Evolutionary conservation across 2,888 invertebrate genomes (phyloP), one percentile per base, ranked within the genome.

Genomic region (Tolmerus cingulatus): DNA sequence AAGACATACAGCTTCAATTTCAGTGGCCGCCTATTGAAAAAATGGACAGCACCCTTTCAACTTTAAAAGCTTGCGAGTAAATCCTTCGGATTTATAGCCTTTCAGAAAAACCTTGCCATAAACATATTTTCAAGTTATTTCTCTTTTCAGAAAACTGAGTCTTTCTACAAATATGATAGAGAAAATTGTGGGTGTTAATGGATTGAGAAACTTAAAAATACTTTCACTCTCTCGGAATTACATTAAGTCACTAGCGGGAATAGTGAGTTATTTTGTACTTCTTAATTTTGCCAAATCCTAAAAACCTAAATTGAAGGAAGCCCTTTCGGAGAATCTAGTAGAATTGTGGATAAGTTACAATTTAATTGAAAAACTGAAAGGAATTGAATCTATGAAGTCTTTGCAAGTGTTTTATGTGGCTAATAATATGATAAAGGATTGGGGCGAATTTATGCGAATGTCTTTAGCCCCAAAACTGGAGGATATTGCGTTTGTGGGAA

Each of bases 271-370:
- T 27, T 12, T 27, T 66, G 66, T 12, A 66, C 3, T 12, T 16
- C 23, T 82, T 34, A 57, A 57, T 27, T 46, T 16, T 46, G 40
- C n/a, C 5, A 34, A 40, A 4, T 0, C 23, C n/a, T 79, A 79
- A 79, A 16, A 78, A 23, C 23, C 85, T 79, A 2, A 40, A 14
- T 46, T 46, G 43, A n/a, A 55, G 95, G 98, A 99, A 93, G 95
- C 95, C 0, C 93, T 98, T 7, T 96, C 95, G 0, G 98, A 98
- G 19, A 96, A 97, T 0, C 92, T 99, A 43, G 97, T 98, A 91
- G 96, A 99, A 91, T 92, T 99, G 1, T 99, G 98, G 98, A 95
- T 98, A 82, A 98, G 98, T 0, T 98, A 98, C 91, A 98, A 99
- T 92, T 92, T 95, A 57, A 96, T 99, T 86, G 98, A 99, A 90